Base-by-base conservation (phyloP, 1,140 invertebrate genomes). In the Leptinotarsa texana region DNA sequence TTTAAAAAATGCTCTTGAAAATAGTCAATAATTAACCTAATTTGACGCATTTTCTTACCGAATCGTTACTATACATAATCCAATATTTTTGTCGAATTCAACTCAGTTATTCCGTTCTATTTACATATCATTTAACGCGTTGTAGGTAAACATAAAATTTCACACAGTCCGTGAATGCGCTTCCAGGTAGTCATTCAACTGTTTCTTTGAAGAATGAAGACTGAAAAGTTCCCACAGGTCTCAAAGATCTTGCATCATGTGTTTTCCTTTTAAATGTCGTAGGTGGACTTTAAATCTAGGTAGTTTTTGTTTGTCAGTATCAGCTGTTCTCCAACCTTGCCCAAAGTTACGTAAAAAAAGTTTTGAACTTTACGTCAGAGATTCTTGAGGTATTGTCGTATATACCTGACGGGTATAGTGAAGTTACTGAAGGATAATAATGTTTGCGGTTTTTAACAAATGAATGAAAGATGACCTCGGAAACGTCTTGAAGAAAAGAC, bases 271-370 rank as follows among this genome's bases (percentile, higher is more conserved):
- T 70, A 70, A 70, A 57, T 17, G 47, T 70, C 49, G 42, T 70
- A 70, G 69, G 69, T 70, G 69, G 69, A 70, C 49, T 70, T 70
- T 70, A 49, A 70, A 70, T 57, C 18, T 70, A n/a, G 27, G 49
- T 24, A 17, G 51, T 57, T 57, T 57, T 57, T 57, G 24, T 22
- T 70, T 70, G 69, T 49, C 21, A 57, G 21, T 24, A 70, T 70
- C 69, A 70, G 69, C 69, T 70, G 69, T 70, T 49, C 18, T 42
- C 4, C 42, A 48, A 70, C 69, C 51, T 57, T 57, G n/a, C 51
- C 51, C 51, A 57, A 57, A 57, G 51, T 70, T 70, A 49, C 69
- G 69, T 47, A 70, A 57, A 49, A 57, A 49, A 17, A 49, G 18
- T 5, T 18, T 24, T 70, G 69, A 47, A 13, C 69, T 18, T 70